Evolutionary conservation across 2,113 vertebrate species (phyloP), one percentile per base, ranked within the genome.

Genomic region (Mirounga angustirostris): DNA sequence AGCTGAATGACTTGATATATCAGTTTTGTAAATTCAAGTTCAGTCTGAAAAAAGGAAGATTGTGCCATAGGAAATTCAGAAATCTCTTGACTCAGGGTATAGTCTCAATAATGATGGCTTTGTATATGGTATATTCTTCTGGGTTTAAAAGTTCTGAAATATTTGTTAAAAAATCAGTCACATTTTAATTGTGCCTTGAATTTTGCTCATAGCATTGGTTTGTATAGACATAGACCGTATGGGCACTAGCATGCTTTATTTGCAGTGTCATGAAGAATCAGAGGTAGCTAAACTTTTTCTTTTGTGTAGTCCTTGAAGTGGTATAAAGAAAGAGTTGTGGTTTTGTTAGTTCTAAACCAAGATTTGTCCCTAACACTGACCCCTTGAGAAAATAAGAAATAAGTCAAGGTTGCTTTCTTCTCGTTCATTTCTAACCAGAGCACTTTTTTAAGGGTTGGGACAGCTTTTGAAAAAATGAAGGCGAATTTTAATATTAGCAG

Each of bases 291-390:
- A 86, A 86, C 15, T 12, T 95, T 97, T 95, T 96, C 78, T 93
- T 97, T 95, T 96, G 43, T 56, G 74, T 87, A 95, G 78, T 36
- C 11, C 94, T 98, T 98, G 94, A 97, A 95, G 94, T 95, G 86
- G 92, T 95, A 94, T 63, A 69, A 93, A 93, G 67, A 91, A 96
- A 36, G 78, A 85, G 90, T 95, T 96, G 83, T 97, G 94, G 95
- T 80, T 98, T 98, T 71, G 15, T 92, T 36, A 46, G 52, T 94
- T 98, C 56, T 28, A 90, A 85, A 86, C 2, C 33, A 94, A 94
- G 84, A 56, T 87, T 50, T 98, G 90, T 86, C 92, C 81, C 74
- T 36, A 36, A 71, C 8, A 89, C 59, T 96, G 97, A 97, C 97
- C 83, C 79, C 81, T 24, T 76, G 61, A 97, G 74, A 96, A 93